Evolutionary conservation across 2,888 invertebrate genomes (phyloP).

Genomic region (Orchesellides sinensis): DNA sequence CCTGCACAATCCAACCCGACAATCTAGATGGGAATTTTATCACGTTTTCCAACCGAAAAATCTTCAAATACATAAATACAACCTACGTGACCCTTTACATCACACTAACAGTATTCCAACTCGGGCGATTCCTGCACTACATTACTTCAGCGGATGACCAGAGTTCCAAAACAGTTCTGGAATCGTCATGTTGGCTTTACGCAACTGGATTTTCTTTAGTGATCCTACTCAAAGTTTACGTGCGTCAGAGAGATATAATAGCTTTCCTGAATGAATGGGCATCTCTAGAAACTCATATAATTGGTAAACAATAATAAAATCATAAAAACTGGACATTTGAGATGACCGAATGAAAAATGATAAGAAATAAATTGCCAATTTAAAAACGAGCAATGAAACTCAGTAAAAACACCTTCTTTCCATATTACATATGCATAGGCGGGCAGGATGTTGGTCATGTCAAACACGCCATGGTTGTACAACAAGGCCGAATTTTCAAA

Average conservation of each 20-base stretch:
- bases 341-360: too few relatives aligned
- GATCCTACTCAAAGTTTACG: background rate
- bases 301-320: background rate
- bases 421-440: background rate
- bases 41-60: background rate
- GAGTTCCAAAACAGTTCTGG: background rate
- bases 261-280: constrained; percentile 15
- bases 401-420: background rate
- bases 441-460: background rate
- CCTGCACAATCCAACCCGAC: background rate
- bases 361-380: too few relatives aligned
- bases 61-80: background rate
- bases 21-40: background rate
- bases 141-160: background rate
- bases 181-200: background rate
- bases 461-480: background rate
- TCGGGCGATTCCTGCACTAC: background rate
- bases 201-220: background rate
- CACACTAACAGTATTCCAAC: background rate
- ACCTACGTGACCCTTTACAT: background rate
- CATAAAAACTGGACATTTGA: too few relatives aligned
- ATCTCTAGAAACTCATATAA: background rate
- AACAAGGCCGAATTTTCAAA: background rate
- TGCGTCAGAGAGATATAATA: background rate
- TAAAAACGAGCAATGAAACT: too few relatives aligned